Percentiles rank a stretch among this genome's conserved stretches.
These are phyloP conservation scores for Tipula confusa DNA, from an alignment of 2,888 invertebrate genomes.

Conservation along the genomic window DNA sequence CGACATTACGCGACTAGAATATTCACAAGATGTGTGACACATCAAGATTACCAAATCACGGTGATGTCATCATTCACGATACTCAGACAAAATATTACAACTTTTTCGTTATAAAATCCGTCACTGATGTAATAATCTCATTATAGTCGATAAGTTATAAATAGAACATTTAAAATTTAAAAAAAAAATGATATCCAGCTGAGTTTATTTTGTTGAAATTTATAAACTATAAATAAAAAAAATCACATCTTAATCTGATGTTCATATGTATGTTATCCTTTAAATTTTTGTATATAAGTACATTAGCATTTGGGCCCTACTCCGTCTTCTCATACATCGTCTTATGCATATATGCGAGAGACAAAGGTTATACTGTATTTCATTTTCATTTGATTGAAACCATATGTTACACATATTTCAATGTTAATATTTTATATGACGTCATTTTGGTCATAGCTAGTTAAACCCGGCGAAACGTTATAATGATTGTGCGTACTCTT, in stretches of 20 bases:
- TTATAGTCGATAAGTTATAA: neutral
- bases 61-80: neutral
- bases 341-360: too few species aligned
- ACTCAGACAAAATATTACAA: neutral
- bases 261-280: neutral
- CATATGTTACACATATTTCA: slow-evolving; percentile 15
- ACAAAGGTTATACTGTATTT: too few species aligned
- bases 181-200: slow-evolving; percentile 1
- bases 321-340: neutral
- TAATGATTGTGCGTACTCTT: neutral
- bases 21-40: neutral
- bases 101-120: neutral
- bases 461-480: neutral
- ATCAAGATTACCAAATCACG: neutral
- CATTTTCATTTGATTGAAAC: neutral
- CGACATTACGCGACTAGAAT: neutral
- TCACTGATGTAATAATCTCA: neutral
- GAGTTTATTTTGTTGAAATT: slow-evolving; percentile 6
- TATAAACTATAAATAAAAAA: neutral
- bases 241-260: neutral
- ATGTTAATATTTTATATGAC: neutral
- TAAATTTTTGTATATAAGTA: neutral
- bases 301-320: neutral
- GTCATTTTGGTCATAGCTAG: slow-evolving; percentile 16
- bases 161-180: neutral